Evolutionary conservation across 1,140 invertebrate species (phyloP).

Genomic region (Sminthurides bifidus): DNA sequence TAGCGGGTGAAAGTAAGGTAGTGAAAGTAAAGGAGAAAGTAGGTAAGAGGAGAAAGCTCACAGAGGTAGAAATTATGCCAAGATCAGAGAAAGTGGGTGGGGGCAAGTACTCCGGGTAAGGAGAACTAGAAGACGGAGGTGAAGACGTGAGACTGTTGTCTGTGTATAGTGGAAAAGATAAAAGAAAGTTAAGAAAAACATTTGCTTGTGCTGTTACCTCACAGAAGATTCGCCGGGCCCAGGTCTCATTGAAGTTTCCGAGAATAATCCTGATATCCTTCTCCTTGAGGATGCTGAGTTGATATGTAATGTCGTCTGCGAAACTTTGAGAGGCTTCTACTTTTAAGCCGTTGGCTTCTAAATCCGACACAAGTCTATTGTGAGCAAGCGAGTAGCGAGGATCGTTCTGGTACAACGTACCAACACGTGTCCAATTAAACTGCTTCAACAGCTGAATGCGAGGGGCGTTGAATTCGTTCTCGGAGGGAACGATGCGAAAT

Average conservation of each 20-base stretch:
- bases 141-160: too few relatives aligned
- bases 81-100: too few relatives aligned
- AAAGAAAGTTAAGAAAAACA: constrained; percentile 4
- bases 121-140: too few relatives aligned
- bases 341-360: constrained; percentile 67
- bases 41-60: too few relatives aligned
- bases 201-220: constrained; percentile 47
- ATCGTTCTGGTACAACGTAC: constrained; percentile 94
- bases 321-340: constrained; percentile 88
- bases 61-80: too few relatives aligned
- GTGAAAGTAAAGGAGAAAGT: too few relatives aligned
- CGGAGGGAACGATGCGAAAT: constrained; percentile 88
- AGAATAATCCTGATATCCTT: constrained; percentile 92
- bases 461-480: constrained; percentile 90
- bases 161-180: not conserved
- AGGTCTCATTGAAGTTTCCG: constrained; percentile 90
- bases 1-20: too few relatives aligned
- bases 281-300: constrained; percentile 71
- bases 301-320: constrained; percentile 72
- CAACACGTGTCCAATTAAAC: constrained; percentile 96
- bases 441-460: constrained; percentile 70
- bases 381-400: constrained; percentile 82
- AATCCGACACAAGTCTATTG: constrained; percentile 75
- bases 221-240: constrained; percentile 88
- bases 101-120: too few relatives aligned